Evolutionary conservation across 2,797 vertebrate genomes (phyloP).

Genomic region (Pelochelys cantorii): DNA sequence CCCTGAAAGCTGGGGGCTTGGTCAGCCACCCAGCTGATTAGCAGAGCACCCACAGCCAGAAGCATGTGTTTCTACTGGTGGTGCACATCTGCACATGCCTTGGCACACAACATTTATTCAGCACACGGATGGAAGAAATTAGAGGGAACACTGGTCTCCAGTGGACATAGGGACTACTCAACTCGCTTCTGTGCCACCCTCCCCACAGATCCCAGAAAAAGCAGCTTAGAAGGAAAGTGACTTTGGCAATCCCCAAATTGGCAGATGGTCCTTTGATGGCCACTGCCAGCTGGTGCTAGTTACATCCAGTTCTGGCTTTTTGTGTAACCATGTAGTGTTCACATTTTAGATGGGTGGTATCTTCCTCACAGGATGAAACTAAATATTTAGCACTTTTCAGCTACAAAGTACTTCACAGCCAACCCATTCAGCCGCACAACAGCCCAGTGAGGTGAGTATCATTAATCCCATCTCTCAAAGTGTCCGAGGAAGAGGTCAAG

Average conservation of each 20-base stretch:
- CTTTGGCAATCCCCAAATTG: background rate
- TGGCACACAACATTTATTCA: no score
- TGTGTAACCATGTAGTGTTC: rapidly evolving
- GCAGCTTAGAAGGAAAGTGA: no score
- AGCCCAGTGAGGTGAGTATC: background rate
- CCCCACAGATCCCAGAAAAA: background rate
- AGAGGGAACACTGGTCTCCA: no score
- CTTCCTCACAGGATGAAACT: rapidly evolving
- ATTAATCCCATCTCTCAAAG: background rate
- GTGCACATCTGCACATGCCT: no score
- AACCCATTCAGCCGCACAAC: background rate
- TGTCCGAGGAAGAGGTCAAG: background rate
- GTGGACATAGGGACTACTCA: no score
- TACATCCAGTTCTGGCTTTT: background rate
- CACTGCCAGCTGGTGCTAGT: background rate
- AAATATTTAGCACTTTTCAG: background rate
- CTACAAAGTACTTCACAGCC: background rate
- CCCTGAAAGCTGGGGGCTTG: no score
- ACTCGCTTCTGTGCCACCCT: no score
- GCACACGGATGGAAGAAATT: no score
- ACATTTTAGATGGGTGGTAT: background rate
- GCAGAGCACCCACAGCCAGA: no score
- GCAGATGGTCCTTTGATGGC: background rate
- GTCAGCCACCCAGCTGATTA: no score
- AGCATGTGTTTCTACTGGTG: no score